Evolutionary conservation across 2,888 invertebrate genomes (phyloP), one percentile per base, ranked within the genome.

Genomic region (Plagodis dolabraria): DNA sequence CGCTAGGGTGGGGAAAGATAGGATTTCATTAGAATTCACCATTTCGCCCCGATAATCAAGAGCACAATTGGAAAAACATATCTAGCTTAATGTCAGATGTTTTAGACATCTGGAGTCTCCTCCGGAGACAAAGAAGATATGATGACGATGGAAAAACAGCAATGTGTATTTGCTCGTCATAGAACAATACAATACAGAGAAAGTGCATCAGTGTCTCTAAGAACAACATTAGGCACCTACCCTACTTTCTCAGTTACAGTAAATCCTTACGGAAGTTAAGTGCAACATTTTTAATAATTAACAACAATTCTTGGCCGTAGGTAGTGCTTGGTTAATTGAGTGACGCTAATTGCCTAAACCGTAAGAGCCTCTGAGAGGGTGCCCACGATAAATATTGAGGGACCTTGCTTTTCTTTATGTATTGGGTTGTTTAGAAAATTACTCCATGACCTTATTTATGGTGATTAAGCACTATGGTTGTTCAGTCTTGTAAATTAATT

Each of bases 281-380:
- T 89, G 91, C 89, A 87, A 85, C 88, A 89, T 88, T 87, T 89
- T 92, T 89, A 91, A 91, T 90, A 84, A 91, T 92, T 90, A 89
- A 90, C 87, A 83, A 87, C 89, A 90, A 86, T 87, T 88, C 87
- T 85, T 83, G 80, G 73, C 67, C 70, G 70, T 87, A 86, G 87
- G 67, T 69, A 66, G 69, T 67, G 65, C 64, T 59, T 86, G 89
- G 79, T 86, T 92, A 91, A 92, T 89, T 92, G 92, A 90, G 88
- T 91, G 91, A 92, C 86, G 86, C 87, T 91, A 92, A 92, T 91
- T 91, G 82, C 85, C 81, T 86, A 84, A 89, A 85, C 87, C 87
- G 82, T 87, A 87, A 89, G 86, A 89, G 89, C 87, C 87, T 87
- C 79, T 80, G 68, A 80, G 79, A 83, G 83, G 85, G 76, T 70